Base-by-base conservation (phyloP, 2,113 vertebrate genomes). In the Lonchura striata region DNA sequence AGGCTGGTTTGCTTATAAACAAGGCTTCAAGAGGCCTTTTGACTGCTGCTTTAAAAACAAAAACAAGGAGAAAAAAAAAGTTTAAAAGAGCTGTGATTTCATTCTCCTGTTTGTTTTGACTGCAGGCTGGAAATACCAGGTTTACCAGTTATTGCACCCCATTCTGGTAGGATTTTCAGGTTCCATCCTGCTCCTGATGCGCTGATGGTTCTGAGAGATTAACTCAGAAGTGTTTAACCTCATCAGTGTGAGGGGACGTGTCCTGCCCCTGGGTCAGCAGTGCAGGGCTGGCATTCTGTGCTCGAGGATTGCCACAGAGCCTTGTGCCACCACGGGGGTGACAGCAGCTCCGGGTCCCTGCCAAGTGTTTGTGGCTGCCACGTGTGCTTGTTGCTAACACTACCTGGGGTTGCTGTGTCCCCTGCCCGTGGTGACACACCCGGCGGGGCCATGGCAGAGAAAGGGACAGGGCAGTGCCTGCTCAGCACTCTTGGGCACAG, bases 101-200 rank as follows among this genome's bases (percentile, higher is more conserved):
- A 52, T 94, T 91, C 82, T 76, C 10, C 6, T 92, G 82, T 94
- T 95, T 96, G 82, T 96, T 95, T 96, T 94, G 90, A 86, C 88
- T 90, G 54, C 90, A 90, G 76, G 77, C 90, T 97, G 94, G 94
- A 90, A 96, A 92, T 90, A 93, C 93, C 93, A 90, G 93, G 87
- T 60, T 95, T 94, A 59, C 92, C 79, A 96, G 90, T 95, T 92
- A n/a, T 8, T 74, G 88, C 92, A 75, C 42, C 56, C 79, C 59
- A n/a, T 33, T 76, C 88, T 74, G 76, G 85, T 92, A 47, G 64
- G 85, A 90, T 94, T 88, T 96, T 97, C 93, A 74, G 66, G 93
- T 95, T 93, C 79, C 64, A 42, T 93, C 83, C 46, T 90, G 88
- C 88, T 81, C 4, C 22, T 2, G 2, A 31, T 68, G 75, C 77